Conservation (phyloP, 2,797 vertebrate genomes). For the Periophthalmus magnuspinnatus region DNA sequence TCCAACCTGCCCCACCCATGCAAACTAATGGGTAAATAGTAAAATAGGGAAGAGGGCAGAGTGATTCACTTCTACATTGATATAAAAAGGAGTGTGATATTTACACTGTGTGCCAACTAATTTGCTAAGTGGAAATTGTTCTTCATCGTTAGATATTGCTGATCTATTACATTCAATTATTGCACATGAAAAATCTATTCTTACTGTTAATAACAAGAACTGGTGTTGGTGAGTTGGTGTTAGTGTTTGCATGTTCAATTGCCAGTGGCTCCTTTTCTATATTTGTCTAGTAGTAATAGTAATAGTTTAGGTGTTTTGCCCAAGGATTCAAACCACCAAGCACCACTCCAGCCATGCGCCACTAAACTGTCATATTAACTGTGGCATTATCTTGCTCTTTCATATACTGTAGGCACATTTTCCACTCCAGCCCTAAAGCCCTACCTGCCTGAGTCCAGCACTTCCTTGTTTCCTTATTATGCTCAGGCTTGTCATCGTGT, state of each 20-base stretch:
- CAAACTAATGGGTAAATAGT: not conserved
- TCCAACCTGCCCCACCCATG: not conserved
- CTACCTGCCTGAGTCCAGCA: not conserved
- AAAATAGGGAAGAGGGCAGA: slow-evolving; percentile 1
- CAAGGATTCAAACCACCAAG: not conserved
- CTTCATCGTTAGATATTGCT: not conserved
- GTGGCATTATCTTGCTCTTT: not conserved
- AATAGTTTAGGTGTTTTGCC: not conserved
- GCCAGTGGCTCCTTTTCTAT: not conserved
- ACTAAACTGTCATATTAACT: too few relatives aligned
- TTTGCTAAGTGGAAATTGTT: not conserved
- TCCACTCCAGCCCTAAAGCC: not conserved
- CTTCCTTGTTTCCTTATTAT: not conserved
- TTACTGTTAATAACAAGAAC: too few relatives aligned
- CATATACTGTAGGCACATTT: not conserved
- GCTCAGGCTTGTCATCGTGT: not conserved
- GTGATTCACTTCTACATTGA: not conserved
- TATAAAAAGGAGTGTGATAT: not conserved
- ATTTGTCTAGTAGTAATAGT: too few relatives aligned
- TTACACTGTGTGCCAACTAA: not conserved
- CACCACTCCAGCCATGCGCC: too few relatives aligned
- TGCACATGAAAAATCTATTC: too few relatives aligned
- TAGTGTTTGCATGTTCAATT: too few relatives aligned
- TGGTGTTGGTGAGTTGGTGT: too few relatives aligned
- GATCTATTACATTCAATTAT: not conserved